Conservation (phyloP, 2,797 vertebrate species). For the Clamator glandarius region DNA sequence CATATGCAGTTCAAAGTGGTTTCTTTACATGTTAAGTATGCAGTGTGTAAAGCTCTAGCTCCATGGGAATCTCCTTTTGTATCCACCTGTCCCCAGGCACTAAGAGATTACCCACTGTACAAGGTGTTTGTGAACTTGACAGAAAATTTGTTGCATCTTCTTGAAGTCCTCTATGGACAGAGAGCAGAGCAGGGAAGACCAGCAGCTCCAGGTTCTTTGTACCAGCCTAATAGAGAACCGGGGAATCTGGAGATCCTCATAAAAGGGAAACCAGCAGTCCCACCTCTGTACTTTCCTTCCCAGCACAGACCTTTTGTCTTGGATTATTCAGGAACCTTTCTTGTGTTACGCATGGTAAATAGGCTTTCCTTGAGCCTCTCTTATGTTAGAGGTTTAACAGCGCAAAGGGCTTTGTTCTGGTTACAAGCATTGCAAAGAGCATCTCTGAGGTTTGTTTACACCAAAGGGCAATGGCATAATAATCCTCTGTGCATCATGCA, state of each 20-base stretch:
- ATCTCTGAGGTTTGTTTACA: conserved; percentile 59
- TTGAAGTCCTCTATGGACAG: background rate
- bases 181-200: conserved; percentile 23
- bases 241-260: conserved; percentile 22
- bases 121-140: background rate
- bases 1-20: background rate
- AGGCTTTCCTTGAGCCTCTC: conserved; percentile 40
- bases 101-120: background rate
- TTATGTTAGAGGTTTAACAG: conserved; percentile 38
- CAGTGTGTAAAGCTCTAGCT: background rate
- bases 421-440: conserved; percentile 36
- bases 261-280: conserved; percentile 34
- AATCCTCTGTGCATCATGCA: conserved; percentile 45
- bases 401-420: conserved; percentile 61
- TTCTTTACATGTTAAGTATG: background rate
- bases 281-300: conserved; percentile 51
- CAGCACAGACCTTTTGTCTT: conserved; percentile 40
- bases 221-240: background rate
- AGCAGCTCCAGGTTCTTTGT: conserved; percentile 1
- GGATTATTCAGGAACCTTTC: conserved; percentile 40
- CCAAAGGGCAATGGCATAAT: conserved; percentile 64
- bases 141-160: background rate
- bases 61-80: background rate
- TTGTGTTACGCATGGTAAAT: conserved; percentile 47
- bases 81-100: background rate